Evolutionary conservation across 2,797 vertebrate species (phyloP), one percentile per base, ranked within the genome.

Genomic region (Oreonectes daqikongensis): DNA sequence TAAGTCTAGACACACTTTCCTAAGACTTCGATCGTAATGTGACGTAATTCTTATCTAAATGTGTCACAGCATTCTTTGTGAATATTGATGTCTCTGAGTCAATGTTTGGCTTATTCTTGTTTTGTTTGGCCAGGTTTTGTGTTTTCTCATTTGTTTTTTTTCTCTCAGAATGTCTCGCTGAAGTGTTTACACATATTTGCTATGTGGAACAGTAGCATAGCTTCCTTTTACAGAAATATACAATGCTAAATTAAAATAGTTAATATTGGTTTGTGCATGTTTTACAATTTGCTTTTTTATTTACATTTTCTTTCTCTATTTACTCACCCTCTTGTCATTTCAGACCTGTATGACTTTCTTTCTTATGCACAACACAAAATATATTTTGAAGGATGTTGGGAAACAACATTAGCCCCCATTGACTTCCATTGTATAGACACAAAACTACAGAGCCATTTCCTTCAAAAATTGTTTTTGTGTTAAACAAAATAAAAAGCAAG

Each of bases 1-100:
- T 60, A 61, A 9, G 57, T 69, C 65, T 69, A 69, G 53, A 76
- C 74, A 69, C 4, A 30, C 30, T 76, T 11, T 44, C 52, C 18
- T 22, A 0, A 55, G 65, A 60, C 65, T 59, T 69, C 3, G 38
- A 14, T 14, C n/a, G 32, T 42, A 18, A 48, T 50, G 22, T 76
- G 53, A 69, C 4, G 11, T 60, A 35, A 26, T 22, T 4, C 15
- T 18, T 76, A 59, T 17, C 40, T 60, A 24, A 17, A 67, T 75
- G 42, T 32, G 18, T 46, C 52, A 30, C 22, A 42, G 40, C 40
- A 42, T 12, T 42, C 12, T 42, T 42, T 42, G 40, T 11, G 3
- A 12, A 14, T 42, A 42, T 42, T 14, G 40, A 42, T 52, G 12
- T 24, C 8, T 42, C 15, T 65, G 60, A 66, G 24, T 46, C 63